A percentile compares a stretch with the other conserved stretches of the same genome.
These are phyloP conservation scores for Takifugu bimaculatus DNA, from an alignment of 2,113 vertebrate species.

Conservation along the genomic window DNA sequence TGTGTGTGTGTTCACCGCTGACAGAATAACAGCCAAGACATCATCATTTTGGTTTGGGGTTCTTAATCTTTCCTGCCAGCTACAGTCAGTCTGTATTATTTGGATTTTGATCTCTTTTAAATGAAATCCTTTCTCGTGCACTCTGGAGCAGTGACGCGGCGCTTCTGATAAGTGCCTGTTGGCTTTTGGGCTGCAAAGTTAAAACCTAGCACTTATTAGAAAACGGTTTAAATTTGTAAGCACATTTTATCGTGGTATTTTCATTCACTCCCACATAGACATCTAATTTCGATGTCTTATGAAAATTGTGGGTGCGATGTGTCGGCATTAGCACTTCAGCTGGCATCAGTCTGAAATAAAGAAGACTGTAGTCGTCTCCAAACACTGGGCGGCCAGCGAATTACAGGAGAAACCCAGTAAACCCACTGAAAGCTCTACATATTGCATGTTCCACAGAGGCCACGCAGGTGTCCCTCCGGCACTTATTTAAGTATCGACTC, in stretches of 20 bases:
- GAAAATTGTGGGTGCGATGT: neutral
- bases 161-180: neutral
- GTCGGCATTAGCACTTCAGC: conserved; percentile 49
- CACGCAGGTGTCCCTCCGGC: conserved; percentile 3
- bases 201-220: no score
- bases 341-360: conserved; percentile 24
- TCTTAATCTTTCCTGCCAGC: no score
- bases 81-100: no score
- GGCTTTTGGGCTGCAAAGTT: neutral
- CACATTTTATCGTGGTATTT: neutral
- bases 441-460: conserved; percentile 28
- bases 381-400: conserved; percentile 2
- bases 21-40: no score
- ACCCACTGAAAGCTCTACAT: conserved; percentile 23
- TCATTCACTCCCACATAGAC: no score
- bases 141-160: neutral
- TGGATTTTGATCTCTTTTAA: no score
- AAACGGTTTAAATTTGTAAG: no score
- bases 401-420: neutral
- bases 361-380: conserved; percentile 21
- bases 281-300: neutral
- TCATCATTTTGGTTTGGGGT: no score
- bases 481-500: neutral
- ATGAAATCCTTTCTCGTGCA: no score
- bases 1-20: no score